Evolutionary conservation across 2,113 vertebrate genomes (phyloP).

Genomic region (Laterallus jamaicensis): DNA sequence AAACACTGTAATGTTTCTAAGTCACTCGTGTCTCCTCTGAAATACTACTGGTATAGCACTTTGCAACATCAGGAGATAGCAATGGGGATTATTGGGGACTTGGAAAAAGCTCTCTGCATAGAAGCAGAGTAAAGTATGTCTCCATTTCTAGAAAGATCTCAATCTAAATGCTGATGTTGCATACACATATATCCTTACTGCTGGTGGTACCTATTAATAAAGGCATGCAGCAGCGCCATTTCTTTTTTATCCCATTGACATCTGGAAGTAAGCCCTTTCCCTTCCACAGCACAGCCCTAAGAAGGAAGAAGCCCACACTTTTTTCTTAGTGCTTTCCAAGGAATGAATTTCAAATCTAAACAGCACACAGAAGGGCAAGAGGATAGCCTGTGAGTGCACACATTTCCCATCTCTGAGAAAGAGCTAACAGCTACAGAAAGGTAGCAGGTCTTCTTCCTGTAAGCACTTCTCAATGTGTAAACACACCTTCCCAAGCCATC

Average conservation of each 20-base stretch:
- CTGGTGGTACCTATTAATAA: neutral
- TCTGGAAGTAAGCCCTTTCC: neutral
- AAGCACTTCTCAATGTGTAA: neutral
- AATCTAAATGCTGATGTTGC: neutral
- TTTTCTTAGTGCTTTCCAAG: neutral
- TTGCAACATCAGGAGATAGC: neutral
- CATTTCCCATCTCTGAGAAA: neutral
- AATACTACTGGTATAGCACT: neutral
- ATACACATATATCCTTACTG: accelerated
- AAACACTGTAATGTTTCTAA: neutral
- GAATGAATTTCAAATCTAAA: neutral
- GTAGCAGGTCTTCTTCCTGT: neutral
- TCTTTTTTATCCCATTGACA: neutral
- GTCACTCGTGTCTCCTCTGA: neutral
- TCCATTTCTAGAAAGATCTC: neutral
- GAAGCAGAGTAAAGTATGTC: neutral
- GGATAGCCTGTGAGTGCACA: neutral
- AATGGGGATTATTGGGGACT: neutral
- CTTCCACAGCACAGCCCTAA: neutral
- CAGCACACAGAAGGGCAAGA: accelerated
- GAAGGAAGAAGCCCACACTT: neutral
- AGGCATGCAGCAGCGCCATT: neutral
- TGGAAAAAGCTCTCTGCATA: neutral
- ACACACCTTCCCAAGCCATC: neutral
- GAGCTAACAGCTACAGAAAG: neutral